Conservation (phyloP, 2,888 invertebrate species). For the Sinopyrophorus schimmeli region DNA sequence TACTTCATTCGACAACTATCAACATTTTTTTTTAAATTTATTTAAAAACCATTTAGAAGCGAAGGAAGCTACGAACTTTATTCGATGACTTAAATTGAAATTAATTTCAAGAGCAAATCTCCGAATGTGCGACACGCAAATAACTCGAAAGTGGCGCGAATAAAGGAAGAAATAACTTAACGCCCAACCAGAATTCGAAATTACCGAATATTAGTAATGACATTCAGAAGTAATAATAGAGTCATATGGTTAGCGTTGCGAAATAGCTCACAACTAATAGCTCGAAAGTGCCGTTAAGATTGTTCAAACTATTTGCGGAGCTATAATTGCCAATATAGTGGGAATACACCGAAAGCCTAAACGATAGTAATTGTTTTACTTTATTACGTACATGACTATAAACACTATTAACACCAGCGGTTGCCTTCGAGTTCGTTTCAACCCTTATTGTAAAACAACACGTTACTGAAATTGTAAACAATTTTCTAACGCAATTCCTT, state of each 20-base stretch:
- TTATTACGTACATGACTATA: conserved; percentile 52
- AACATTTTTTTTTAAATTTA: too few relatives aligned
- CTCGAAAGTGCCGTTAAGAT: conserved; percentile 51
- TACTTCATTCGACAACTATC: too few relatives aligned
- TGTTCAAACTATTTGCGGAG: conserved; percentile 52
- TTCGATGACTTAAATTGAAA: too few relatives aligned
- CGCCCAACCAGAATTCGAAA: too few relatives aligned
- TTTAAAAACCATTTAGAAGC: too few relatives aligned
- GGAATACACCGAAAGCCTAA: conserved; percentile 54
- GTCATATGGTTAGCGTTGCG: conserved; percentile 34
- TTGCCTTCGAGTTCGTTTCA: conserved; percentile 38
- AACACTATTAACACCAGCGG: conserved; percentile 54
- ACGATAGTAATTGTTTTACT: conserved; percentile 53
- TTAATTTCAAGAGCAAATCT: too few relatives aligned
- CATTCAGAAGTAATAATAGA: conserved; percentile 39
- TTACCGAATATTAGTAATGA: conserved; percentile 37
- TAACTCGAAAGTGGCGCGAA: too few relatives aligned
- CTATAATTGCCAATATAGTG: conserved; percentile 43
- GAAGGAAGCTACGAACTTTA: too few relatives aligned
- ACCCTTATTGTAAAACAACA: conserved; percentile 13
- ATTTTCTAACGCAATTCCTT: conserved; percentile 11
- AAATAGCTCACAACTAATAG: conserved; percentile 38
- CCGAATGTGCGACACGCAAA: too few relatives aligned
- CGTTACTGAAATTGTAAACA: conserved; percentile 17
- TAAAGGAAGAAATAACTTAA: too few relatives aligned